A percentile compares a stretch with the other conserved stretches of the same genome.
Conservation (phyloP, 2,797 vertebrate species). For the Sardinella longiceps region DNA sequence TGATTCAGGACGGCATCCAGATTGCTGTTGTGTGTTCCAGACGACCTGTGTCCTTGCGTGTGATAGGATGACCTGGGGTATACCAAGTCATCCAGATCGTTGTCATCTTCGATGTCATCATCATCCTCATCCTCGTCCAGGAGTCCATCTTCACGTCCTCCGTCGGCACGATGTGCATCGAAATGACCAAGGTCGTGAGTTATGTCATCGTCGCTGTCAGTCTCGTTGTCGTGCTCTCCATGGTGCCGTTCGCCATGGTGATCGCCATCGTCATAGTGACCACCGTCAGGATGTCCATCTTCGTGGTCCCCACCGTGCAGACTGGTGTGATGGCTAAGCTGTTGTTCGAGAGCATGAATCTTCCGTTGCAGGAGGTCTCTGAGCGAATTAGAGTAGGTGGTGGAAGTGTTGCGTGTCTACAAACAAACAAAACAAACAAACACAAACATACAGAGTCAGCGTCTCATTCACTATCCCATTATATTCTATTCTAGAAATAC, state of each 20-base stretch:
- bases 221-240: constrained; percentile 10
- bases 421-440: constrained; percentile 56
- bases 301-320: constrained; percentile 42
- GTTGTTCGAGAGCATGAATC: constrained; percentile 79
- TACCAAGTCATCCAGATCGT: constrained; percentile 62
- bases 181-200: constrained; percentile 19
- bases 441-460: background rate
- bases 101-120: constrained; percentile 42
- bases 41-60: constrained; percentile 41
- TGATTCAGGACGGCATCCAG: constrained; percentile 74
- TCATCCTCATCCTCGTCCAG: constrained; percentile 21
- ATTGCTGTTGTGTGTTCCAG: constrained; percentile 63
- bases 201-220: constrained; percentile 35
- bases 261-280: constrained; percentile 31
- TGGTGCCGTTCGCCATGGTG: constrained; percentile 30
- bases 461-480: background rate
- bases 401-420: constrained; percentile 79
- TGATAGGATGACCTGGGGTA: constrained; percentile 62
- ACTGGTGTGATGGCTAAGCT: constrained; percentile 68
- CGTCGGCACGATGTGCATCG: constrained; percentile 35
- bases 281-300: constrained; percentile 32
- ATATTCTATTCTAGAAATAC: background rate
- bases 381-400: constrained; percentile 77
- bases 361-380: constrained; percentile 83
- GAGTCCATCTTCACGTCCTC: constrained; percentile 32